Base-by-base conservation (phyloP, 1,140 invertebrate species). In the Leguminivora glycinivorella region DNA sequence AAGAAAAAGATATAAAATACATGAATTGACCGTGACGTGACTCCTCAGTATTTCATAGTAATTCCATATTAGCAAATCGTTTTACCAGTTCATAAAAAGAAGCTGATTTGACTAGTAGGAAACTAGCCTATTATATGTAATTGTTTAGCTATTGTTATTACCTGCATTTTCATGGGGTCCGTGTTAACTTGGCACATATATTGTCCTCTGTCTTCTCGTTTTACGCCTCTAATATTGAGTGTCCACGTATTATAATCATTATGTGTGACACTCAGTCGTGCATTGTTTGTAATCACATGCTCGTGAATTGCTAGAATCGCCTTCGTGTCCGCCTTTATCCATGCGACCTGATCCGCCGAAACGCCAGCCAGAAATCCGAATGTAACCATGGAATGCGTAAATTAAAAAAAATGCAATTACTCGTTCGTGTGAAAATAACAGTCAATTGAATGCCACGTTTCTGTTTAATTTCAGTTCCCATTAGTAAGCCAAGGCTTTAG, bases 131-230 rank as follows among this genome's bases (percentile, higher is more conserved):
- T n/a, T n/a, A n/a, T n/a, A n/a, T n/a, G n/a, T n/a, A n/a, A n/a
- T n/a, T n/a, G n/a, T n/a, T 22, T 6, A 17, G 17, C 1, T 22
- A 2, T 6, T 52, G 0, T 22, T 52, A 63, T 94, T 85, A 97
- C 96, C 94, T 97, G 96, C 92, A 95, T 96, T 92, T 97, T 97
- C 96, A 98, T 98, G 14, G 97, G 97, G 90, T 98, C 95, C 72
- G 97, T 97, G 88, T 98, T 98, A 80, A 98, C 95, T 93, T 98
- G 97, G 92, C 97, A 98, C 96, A 98, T 98, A 83, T 97, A 97
- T 80, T 95, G 94, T 72, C 97, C 97, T 52, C 96, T 92, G 92
- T 98, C 97, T 80, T 96, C 95, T 78, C 96, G 93, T 80, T 95
- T 95, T 47, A 97, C 96, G 74, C 94, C 94, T 74, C 95, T 93